Base-by-base conservation (phyloP, 2,888 invertebrate genomes). In the Nymphalis polychloros region DNA sequence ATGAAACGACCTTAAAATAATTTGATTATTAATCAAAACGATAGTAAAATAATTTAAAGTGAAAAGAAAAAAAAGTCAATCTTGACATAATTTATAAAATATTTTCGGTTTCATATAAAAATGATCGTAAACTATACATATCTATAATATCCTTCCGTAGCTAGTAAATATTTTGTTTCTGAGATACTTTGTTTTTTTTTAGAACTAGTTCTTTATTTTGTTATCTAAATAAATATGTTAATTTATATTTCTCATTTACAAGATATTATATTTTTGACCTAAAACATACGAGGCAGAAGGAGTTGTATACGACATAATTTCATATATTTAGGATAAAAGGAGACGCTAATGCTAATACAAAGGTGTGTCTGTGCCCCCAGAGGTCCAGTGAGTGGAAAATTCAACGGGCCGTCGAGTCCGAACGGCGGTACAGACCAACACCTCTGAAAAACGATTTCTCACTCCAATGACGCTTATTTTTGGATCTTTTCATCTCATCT, bases 311-410 rank as follows among this genome's bases (percentile, higher is more conserved):
- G 68, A 69, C 64, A 67, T 70, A 69, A 69, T 72, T 72, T 53
- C 63, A 67, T 72, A 71, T 70, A 70, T 87, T 86, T 85, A 87
- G 87, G 85, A 87, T 84, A 81, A 81, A 85, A 86, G 86, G 86
- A 86, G 85, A 88, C 85, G 84, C 84, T 87, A 87, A 88, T 89
- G 84, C 84, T 87, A 87, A 88, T 89, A 89, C 89, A 88, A 87
- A 90, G 90, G 88, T 89, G 81, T 78, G 70, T 70, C 59, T 68
- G 68, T 70, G 83, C 84, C 85, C 83, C 85, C 85, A 86, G 83
- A 87, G 83, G 85, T 82, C 90, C 90, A 87, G 85, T 88, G 87
- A 89, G 90, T 91, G 92, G 92, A 92, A 92, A 92, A 90, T 91
- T 89, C 86, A 88, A 81, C 88, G 90, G 89, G 84, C 90, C 90